phyloP scores from a whole-genome alignment of 2,797 vertebrate species.

The Takifugu rubripes region DNA sequence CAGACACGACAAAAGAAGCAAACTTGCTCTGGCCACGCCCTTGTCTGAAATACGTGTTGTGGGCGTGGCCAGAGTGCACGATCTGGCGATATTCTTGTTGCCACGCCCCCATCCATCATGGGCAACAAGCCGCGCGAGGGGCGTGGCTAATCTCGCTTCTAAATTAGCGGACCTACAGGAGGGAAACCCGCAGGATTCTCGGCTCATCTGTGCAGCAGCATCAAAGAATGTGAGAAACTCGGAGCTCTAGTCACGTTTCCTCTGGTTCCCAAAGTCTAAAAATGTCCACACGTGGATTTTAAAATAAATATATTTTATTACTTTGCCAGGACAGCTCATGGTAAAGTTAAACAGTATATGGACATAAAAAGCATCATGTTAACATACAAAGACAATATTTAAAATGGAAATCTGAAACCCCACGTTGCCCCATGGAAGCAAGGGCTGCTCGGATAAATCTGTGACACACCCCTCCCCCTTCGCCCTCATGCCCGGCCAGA shows the following conservation, averaged over 20 bases:
- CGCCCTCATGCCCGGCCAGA: constrained; percentile 22
- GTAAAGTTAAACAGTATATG: constrained; percentile 97
- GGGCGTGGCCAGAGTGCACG: too few species aligned
- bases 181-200: too few species aligned
- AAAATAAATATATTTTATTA: constrained; percentile 99
- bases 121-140: too few species aligned
- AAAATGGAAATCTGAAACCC: constrained; percentile 78
- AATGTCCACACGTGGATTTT: constrained; percentile 56
- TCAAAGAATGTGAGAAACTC: too few species aligned
- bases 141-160: too few species aligned
- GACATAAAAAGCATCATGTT: constrained; percentile 96
- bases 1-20: too few species aligned
- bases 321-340: constrained; percentile 96
- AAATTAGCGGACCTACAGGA: too few species aligned
- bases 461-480: background rate
- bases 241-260: background rate
- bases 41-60: too few species aligned
- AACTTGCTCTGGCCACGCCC: too few species aligned
- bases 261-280: background rate
- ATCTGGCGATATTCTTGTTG: too few species aligned
- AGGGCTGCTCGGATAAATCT: constrained; percentile 21
- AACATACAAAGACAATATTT: constrained; percentile 89
- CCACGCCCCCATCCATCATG: too few species aligned
- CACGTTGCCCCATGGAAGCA: constrained; percentile 53
- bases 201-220: too few species aligned